phyloP scores from a whole-genome alignment of 1,140 invertebrate genomes.

The Elymnias hypermnestra region DNA sequence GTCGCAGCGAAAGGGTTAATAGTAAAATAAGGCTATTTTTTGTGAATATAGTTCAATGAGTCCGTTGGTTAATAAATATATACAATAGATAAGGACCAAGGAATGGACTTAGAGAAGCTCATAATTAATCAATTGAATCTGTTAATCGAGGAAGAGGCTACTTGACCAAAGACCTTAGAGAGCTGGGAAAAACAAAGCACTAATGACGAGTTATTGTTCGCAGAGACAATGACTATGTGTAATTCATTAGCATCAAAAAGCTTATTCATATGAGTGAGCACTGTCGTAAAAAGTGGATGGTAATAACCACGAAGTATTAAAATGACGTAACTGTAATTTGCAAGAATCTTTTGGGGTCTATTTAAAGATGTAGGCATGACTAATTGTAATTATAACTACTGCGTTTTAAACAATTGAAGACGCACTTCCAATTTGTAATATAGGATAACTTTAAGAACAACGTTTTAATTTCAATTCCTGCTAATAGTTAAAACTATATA shows the following conservation, averaged over 20 bases:
- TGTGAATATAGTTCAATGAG: too few relatives aligned
- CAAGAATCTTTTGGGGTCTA: too few relatives aligned
- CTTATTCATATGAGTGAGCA: background rate
- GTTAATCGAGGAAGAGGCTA: conserved; percentile 10
- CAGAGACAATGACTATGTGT: background rate
- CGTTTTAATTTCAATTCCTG: too few relatives aligned
- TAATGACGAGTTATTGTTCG: background rate
- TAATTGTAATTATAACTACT: too few relatives aligned
- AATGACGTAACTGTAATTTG: too few relatives aligned
- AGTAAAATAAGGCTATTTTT: too few relatives aligned
- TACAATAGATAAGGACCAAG: background rate
- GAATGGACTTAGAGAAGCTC: background rate
- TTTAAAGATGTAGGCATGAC: too few relatives aligned
- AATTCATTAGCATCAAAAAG: conserved; percentile 1
- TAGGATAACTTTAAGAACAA: too few relatives aligned
- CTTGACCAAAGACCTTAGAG: conserved; percentile 19
- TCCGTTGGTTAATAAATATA: background rate
- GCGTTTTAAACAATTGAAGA: too few relatives aligned
- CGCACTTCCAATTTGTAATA: too few relatives aligned
- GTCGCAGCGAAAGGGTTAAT: too few relatives aligned
- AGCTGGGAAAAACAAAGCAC: conserved; percentile 1
- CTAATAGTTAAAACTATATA: too few relatives aligned
- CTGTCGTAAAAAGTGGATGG: background rate
- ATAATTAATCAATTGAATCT: conserved; percentile 6
- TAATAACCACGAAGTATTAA: background rate